Conservation (phyloP, 2,888 invertebrate genomes). For the Strigamia transsilvanica region DNA sequence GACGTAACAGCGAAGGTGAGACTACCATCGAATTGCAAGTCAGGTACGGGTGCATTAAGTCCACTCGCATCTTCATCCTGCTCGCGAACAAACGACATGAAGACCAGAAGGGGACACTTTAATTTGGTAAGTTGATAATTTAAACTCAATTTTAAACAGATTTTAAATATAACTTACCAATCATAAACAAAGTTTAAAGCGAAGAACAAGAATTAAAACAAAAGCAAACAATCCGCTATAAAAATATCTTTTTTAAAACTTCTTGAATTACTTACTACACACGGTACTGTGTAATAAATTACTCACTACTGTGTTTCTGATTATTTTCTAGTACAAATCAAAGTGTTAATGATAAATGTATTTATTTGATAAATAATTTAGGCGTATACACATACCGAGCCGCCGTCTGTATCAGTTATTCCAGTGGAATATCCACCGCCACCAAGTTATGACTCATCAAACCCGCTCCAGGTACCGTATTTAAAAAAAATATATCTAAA, state of each 20-base stretch:
- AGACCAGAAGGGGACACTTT: background rate
- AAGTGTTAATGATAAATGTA: background rate
- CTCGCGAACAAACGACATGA: background rate
- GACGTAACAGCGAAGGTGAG: background rate
- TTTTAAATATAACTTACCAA: background rate
- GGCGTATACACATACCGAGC: background rate
- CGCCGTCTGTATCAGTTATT: background rate
- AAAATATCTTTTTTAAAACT: too few species aligned
- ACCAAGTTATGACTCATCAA: background rate
- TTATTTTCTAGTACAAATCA: too few species aligned
- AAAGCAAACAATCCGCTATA: too few species aligned
- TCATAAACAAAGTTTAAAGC: background rate
- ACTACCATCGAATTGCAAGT: background rate
- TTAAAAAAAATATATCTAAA: background rate
- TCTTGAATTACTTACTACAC: too few species aligned
- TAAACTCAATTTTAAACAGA: too few species aligned
- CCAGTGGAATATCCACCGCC: background rate
- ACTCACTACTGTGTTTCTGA: too few species aligned
- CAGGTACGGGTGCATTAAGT: slow-evolving; percentile 1
- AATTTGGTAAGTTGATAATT: background rate
- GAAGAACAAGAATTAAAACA: too few species aligned
- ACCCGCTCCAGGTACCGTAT: background rate
- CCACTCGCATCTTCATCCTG: background rate
- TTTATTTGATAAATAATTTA: background rate
- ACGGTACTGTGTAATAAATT: too few species aligned